Evolutionary conservation across 1,140 invertebrate genomes (phyloP).

Genomic region (Stratiolaelaps scimitus): DNA sequence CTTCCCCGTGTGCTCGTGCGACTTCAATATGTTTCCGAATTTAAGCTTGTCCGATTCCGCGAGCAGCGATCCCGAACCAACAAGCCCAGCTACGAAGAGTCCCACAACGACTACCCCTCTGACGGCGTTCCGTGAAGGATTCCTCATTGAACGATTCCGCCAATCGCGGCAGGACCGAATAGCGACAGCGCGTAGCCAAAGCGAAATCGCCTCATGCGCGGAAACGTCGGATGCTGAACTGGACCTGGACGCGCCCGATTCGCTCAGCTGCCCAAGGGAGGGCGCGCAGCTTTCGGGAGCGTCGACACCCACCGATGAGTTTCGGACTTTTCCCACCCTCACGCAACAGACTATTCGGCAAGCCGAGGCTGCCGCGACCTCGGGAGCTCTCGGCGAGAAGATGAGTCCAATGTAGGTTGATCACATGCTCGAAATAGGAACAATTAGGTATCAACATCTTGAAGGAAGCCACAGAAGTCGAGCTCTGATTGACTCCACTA

Average conservation of each 20-base stretch:
- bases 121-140: slow-evolving; percentile 8
- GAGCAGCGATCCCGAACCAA: slow-evolving; percentile 17
- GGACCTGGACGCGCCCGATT: background rate
- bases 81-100: background rate
- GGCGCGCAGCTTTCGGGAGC: slow-evolving; percentile 1
- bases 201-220: background rate
- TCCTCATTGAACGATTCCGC: slow-evolving; percentile 14
- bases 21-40: too few relatives aligned
- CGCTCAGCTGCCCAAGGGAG: background rate
- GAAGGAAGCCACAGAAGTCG: too few relatives aligned
- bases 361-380: too few relatives aligned
- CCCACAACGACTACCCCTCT: background rate
- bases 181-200: slow-evolving; percentile 1
- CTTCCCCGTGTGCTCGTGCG: too few relatives aligned
- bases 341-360: background rate
- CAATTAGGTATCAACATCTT: too few relatives aligned
- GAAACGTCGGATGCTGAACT: slow-evolving; percentile 8
- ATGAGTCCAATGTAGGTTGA: too few relatives aligned
- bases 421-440: too few relatives aligned
- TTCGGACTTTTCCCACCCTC: background rate
- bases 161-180: slow-evolving; percentile 13
- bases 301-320: slow-evolving; percentile 14
- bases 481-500: too few relatives aligned
- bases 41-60: slow-evolving; percentile 4
- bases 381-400: too few relatives aligned